These are phyloP conservation scores for Berghia stephanieae DNA, from an alignment of 1,140 invertebrate species.

Conservation along the genomic window DNA sequence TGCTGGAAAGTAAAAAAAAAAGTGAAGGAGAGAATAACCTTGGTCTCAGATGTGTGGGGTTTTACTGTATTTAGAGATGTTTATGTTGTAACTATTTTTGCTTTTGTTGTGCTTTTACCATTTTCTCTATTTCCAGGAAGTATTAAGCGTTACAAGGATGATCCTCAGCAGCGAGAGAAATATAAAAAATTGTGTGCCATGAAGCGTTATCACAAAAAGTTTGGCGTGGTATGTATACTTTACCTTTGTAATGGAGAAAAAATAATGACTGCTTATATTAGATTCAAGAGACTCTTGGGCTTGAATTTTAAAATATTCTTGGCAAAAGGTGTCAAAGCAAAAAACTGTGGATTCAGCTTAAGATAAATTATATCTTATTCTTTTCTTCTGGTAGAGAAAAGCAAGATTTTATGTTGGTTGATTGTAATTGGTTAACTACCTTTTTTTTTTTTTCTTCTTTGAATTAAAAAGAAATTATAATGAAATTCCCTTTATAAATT, in stretches of 20 bases:
- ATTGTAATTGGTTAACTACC: too few species aligned
- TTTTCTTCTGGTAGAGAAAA: neutral
- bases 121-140: constrained; percentile 42
- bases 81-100: neutral
- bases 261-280: neutral
- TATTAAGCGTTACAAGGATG: constrained; percentile 51
- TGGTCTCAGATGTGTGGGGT: too few species aligned
- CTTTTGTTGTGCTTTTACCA: neutral
- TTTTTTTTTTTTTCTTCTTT: too few species aligned
- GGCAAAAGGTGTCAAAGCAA: neutral
- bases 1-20: too few species aligned
- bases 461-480: too few species aligned
- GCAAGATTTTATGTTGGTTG: too few species aligned
- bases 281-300: neutral
- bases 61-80: neutral
- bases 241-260: neutral
- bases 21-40: too few species aligned
- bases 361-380: neutral
- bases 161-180: constrained; percentile 67
- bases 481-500: too few species aligned
- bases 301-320: neutral
- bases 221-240: constrained; percentile 69
- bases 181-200: constrained; percentile 84
- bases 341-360: neutral
- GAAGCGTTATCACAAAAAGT: constrained; percentile 79